Percentiles rank a stretch among this genome's conserved stretches.
These are phyloP conservation scores for Hipparchia sbordonii DNA, from an alignment of 2,888 invertebrate species.

Conservation along the genomic window DNA sequence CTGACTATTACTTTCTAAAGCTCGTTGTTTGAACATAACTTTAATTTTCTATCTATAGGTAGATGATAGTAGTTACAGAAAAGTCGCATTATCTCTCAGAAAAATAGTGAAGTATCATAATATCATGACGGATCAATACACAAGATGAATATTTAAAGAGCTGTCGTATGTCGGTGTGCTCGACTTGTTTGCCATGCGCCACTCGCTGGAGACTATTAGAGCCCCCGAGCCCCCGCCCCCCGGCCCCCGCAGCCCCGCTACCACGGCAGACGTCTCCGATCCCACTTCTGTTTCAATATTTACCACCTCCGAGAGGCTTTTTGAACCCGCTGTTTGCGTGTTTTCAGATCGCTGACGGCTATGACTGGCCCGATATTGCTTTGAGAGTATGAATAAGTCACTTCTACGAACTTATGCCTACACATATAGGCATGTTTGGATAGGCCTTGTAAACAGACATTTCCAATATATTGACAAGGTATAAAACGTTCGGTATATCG, in stretches of 20 bases:
- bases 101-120: conserved; percentile 27
- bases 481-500: conserved; percentile 25
- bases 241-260: conserved; percentile 43
- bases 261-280: conserved; percentile 69
- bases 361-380: conserved; percentile 72
- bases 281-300: conserved; percentile 83
- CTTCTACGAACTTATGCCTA: conserved; percentile 66
- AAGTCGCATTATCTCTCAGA: conserved; percentile 3
- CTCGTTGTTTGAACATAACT: too few relatives aligned
- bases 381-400: conserved; percentile 77
- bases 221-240: conserved; percentile 45
- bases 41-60: too few relatives aligned
- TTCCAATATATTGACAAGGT: conserved; percentile 35
- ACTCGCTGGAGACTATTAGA: conserved; percentile 84
- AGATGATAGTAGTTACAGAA: not conserved
- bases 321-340: conserved; percentile 81
- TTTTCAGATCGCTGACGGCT: conserved; percentile 82
- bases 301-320: conserved; percentile 81
- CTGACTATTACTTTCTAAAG: too few relatives aligned
- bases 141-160: conserved; percentile 74
- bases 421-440: conserved; percentile 62
- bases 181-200: conserved; percentile 76
- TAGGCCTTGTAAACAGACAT: conserved; percentile 62
- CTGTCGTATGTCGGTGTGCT: conserved; percentile 69
- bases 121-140: conserved; percentile 56